phyloP scores from a whole-genome alignment of 2,113 vertebrate species.

The Etheostoma spectabile region DNA sequence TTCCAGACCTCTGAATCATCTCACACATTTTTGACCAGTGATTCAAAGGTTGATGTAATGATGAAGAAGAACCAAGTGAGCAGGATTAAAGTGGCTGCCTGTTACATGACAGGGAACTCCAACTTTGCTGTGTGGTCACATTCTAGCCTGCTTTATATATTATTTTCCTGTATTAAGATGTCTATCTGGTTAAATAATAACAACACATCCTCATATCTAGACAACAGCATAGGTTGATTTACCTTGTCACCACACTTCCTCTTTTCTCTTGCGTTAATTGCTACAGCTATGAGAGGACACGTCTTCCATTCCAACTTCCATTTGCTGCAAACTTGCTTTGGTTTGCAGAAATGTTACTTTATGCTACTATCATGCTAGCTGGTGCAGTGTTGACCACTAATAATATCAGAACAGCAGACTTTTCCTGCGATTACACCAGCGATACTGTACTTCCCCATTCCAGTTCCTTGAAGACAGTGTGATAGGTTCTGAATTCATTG shows the following conservation, averaged over 20 bases:
- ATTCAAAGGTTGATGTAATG: background rate
- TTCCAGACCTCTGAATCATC: background rate
- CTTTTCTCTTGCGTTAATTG: too few relatives aligned
- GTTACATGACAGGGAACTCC: background rate
- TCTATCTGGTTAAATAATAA: background rate
- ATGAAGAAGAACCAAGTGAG: background rate
- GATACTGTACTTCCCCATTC: conserved; percentile 33
- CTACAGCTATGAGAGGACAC: too few relatives aligned
- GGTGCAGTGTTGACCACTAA: background rate
- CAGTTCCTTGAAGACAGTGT: conserved; percentile 50
- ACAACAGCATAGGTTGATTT: too few relatives aligned
- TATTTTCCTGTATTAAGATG: too few relatives aligned
- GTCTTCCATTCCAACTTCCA: background rate
- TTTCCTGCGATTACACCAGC: conserved; percentile 23
- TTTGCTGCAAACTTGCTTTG: background rate
- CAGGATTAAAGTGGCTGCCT: background rate
- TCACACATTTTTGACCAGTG: background rate
- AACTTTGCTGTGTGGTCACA: background rate
- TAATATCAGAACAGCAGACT: background rate
- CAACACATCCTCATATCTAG: too few relatives aligned
- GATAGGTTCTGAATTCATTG: conserved; percentile 58
- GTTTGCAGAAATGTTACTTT: background rate
- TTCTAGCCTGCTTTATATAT: background rate
- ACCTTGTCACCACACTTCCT: too few relatives aligned
- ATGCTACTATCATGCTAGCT: background rate